These are phyloP conservation scores for Caenorhabditis sp. DNA, from an alignment of 2,888 invertebrate species.

Conservation along the genomic window DNA sequence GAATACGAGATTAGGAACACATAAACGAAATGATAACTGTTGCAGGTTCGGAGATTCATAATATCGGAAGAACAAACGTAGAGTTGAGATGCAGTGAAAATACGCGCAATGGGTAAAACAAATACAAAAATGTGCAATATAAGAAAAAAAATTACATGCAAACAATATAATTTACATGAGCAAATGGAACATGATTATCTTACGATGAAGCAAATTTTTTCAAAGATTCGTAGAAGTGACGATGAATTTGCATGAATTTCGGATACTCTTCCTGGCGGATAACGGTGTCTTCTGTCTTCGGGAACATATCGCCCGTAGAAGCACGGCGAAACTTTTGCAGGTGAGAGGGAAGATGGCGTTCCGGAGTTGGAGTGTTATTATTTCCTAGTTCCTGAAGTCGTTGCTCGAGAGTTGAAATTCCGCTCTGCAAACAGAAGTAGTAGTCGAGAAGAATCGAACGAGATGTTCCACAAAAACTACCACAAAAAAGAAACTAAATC, in stretches of 20 bases:
- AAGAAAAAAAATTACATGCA: constrained; percentile 5
- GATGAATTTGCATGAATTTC: constrained; percentile 54
- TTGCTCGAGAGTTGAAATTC: constrained; percentile 28
- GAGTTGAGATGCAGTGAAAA: background rate
- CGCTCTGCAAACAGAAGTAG: constrained; percentile 22
- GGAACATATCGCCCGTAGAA: constrained; percentile 22
- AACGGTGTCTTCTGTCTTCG: constrained; percentile 21
- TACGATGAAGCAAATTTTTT: constrained; percentile 40
- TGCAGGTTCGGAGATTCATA: background rate
- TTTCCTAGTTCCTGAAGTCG: constrained; percentile 33
- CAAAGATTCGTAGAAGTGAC: constrained; percentile 43
- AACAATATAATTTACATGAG: constrained; percentile 16
- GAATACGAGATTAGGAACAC: background rate
- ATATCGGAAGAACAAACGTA: background rate
- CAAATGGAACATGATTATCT: constrained; percentile 1
- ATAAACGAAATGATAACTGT: background rate
- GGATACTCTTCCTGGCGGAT: constrained; percentile 41
- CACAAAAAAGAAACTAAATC: no score
- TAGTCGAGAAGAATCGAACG: no score
- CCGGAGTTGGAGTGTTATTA: constrained; percentile 38
- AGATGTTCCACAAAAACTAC: no score
- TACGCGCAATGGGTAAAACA: constrained; percentile 10
- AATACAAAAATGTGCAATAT: constrained; percentile 8
- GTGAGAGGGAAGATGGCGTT: constrained; percentile 5
- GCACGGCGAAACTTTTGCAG: constrained; percentile 27